Percentiles rank a stretch among this genome's conserved stretches.
These are phyloP conservation scores for Drosophila anceps DNA, from an alignment of 2,888 invertebrate species.

Conservation along the genomic window DNA sequence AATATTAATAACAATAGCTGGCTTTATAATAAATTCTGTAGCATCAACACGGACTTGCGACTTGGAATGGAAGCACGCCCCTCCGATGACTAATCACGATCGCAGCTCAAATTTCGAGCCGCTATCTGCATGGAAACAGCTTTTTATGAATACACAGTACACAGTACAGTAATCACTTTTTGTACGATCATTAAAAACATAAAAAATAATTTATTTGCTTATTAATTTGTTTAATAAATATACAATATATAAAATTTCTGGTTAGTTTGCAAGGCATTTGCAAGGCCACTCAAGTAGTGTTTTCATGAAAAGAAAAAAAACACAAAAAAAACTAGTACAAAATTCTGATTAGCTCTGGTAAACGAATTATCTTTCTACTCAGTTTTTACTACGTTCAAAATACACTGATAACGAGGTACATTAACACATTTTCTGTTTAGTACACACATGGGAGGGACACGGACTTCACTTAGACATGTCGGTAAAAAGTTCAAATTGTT, in stretches of 20 bases:
- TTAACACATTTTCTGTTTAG: conserved; percentile 41
- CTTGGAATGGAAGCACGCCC: conserved; percentile 42
- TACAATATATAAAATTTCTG: conserved; percentile 73
- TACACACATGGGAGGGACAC: conserved; percentile 25
- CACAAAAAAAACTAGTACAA: conserved; percentile 34
- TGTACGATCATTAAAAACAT: conserved; percentile 76
- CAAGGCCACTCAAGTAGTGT: conserved; percentile 44
- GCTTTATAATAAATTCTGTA: conserved; percentile 61
- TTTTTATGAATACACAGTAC: conserved; percentile 3
- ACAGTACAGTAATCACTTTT: conserved; percentile 19
- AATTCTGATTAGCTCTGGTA: conserved; percentile 43
- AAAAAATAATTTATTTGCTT: conserved; percentile 80
- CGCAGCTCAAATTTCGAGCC: conserved; percentile 39
- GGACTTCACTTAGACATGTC: conserved; percentile 24
- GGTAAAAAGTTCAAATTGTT: conserved; percentile 4
- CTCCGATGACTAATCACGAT: conserved; percentile 62
- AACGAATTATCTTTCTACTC: conserved; percentile 33
- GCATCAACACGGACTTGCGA: conserved; percentile 53
- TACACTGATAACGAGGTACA: conserved; percentile 56
- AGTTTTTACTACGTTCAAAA: conserved; percentile 39
- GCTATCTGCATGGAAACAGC: conserved; percentile 25
- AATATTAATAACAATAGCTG: conserved; percentile 76
- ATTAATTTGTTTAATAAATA: conserved; percentile 82
- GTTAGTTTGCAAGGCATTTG: conserved; percentile 64
- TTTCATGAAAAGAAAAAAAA: conserved; percentile 8